phyloP scores from a whole-genome alignment of 2,797 vertebrate species.

The Percopsis omiscomaycus region DNA sequence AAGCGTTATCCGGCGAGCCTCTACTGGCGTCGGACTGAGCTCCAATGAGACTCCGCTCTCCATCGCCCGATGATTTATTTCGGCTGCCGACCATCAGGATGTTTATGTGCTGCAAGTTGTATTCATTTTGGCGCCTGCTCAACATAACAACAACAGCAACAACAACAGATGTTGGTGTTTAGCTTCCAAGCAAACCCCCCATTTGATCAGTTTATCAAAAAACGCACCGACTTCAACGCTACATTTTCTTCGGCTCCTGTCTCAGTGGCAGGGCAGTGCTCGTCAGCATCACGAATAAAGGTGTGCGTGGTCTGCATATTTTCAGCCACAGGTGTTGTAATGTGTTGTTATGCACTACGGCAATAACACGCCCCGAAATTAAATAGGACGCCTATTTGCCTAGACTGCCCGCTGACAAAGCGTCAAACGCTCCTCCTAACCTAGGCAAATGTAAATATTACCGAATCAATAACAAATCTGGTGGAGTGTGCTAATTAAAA shows the following conservation, averaged over 20 bases:
- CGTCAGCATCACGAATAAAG: not conserved
- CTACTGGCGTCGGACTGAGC: constrained; percentile 62
- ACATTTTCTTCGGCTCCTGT: not conserved
- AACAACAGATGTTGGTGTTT: not conserved
- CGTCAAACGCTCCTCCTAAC: too few species aligned
- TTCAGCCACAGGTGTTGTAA: not conserved
- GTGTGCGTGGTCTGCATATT: not conserved
- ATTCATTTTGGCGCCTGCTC: constrained; percentile 74
- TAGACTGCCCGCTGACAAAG: too few species aligned
- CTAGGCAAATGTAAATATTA: too few species aligned
- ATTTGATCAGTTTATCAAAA: too few species aligned
- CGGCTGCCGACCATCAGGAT: constrained; percentile 79
- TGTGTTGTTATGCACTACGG: not conserved
- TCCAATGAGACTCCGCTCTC: constrained; percentile 75
- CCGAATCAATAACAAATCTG: too few species aligned
- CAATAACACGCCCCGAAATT: not conserved
- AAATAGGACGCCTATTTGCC: not conserved
- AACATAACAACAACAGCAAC: not conserved
- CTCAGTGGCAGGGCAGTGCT: not conserved
- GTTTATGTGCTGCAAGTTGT: constrained; percentile 77
- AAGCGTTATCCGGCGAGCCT: constrained; percentile 42
- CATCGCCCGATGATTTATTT: constrained; percentile 65
- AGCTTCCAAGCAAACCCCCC: not conserved
- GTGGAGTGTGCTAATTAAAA: too few species aligned
- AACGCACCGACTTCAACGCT: not conserved